phyloP scores from a whole-genome alignment of 2,888 invertebrate species.

The Melinopterus prodromus region DNA sequence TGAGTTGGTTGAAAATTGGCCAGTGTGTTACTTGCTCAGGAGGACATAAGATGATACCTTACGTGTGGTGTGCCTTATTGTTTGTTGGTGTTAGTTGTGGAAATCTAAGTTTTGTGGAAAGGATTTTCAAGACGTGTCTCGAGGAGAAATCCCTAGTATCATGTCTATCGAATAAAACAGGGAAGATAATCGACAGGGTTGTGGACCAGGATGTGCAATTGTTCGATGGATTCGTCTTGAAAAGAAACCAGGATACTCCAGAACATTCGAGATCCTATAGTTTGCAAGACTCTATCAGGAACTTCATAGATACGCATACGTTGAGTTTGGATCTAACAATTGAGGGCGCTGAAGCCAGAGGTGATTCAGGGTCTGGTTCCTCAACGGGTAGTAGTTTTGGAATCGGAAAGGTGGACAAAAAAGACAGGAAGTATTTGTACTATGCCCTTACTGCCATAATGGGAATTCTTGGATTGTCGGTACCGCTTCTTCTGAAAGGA shows the following conservation, averaged over 20 bases:
- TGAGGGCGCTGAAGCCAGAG: conserved; percentile 21
- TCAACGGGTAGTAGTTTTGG: conserved; percentile 38
- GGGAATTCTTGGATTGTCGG: conserved; percentile 69
- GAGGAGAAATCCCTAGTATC: conserved; percentile 30
- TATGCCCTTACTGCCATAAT: conserved; percentile 56
- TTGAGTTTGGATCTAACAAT: conserved; percentile 68
- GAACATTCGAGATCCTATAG: conserved; percentile 32
- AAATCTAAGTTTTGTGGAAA: conserved; percentile 8
- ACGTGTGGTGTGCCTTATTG: not conserved
- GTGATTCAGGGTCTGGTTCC: conserved; percentile 35
- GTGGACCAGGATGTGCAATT: conserved; percentile 53
- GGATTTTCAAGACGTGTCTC: conserved; percentile 8
- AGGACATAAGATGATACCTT: not conserved
- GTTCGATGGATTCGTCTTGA: conserved; percentile 53
- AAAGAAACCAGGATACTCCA: conserved; percentile 49
- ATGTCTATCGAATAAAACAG: conserved; percentile 55
- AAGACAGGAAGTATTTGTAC: conserved; percentile 44
- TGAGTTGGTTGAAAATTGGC: not conserved
- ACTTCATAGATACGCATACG: conserved; percentile 71
- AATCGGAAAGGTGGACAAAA: conserved; percentile 41
- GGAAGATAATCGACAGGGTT: conserved; percentile 52
- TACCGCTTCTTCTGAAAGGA: conserved; percentile 74
- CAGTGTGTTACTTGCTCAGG: conserved; percentile 4
- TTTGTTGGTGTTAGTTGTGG: not conserved
- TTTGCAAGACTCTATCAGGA: conserved; percentile 55